Evolutionary conservation across 1,140 invertebrate species (phyloP).

Genomic region (Pogonognathellus flavescens): DNA sequence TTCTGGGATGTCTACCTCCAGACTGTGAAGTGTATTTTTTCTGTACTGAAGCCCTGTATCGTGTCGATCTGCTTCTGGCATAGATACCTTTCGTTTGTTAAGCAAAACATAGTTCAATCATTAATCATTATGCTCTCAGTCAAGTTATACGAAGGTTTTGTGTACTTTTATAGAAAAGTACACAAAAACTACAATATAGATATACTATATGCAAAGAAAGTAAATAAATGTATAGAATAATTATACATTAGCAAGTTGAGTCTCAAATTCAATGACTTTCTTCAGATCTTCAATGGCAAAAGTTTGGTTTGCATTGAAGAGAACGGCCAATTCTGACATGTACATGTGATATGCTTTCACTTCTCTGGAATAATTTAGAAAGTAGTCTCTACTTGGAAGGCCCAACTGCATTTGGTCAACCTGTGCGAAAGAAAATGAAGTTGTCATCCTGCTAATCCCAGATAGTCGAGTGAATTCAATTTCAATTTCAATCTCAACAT

Average conservation of each 20-base stretch:
- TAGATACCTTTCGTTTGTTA: slow-evolving; percentile 74
- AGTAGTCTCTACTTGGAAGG: slow-evolving; percentile 86
- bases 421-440: slow-evolving; percentile 70
- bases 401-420: slow-evolving; percentile 85
- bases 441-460: background rate
- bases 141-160: too few relatives aligned
- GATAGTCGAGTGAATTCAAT: background rate
- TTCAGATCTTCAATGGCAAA: slow-evolving; percentile 77
- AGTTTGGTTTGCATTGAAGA: slow-evolving; percentile 79
- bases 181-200: too few relatives aligned
- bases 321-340: slow-evolving; percentile 76
- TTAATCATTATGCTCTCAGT: too few relatives aligned
- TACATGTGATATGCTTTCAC: slow-evolving; percentile 60
- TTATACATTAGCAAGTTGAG: slow-evolving; percentile 81
- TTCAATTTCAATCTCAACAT: too few relatives aligned
- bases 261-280: slow-evolving; percentile 82
- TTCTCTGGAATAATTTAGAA: slow-evolving; percentile 79
- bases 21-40: slow-evolving; percentile 77
- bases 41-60: slow-evolving; percentile 84
- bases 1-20: slow-evolving; percentile 79
- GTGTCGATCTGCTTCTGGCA: slow-evolving; percentile 85
- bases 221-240: background rate
- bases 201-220: too few relatives aligned
- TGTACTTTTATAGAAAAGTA: too few relatives aligned
- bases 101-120: too few relatives aligned